phyloP scores from a whole-genome alignment of 2,888 invertebrate species.

The Pristionchus arcanus region DNA sequence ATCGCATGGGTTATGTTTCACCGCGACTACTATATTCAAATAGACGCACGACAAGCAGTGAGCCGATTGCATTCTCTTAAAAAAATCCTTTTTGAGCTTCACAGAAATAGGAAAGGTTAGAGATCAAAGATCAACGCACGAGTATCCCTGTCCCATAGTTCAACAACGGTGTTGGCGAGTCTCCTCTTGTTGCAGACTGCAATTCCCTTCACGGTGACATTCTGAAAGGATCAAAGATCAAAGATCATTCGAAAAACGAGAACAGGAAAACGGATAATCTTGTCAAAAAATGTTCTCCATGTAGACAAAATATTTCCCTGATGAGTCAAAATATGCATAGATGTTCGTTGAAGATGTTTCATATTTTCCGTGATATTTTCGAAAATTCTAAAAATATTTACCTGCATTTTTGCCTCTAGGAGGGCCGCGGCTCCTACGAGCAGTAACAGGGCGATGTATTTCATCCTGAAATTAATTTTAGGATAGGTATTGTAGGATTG shows the following conservation, averaged over 20 bases:
- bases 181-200: constrained; percentile 69
- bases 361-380: neutral
- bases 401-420: constrained; percentile 56
- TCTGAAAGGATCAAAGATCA: constrained; percentile 59
- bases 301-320: neutral
- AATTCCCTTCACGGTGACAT: constrained; percentile 68
- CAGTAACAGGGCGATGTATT: constrained; percentile 54
- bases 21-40: neutral
- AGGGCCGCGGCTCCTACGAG: constrained; percentile 56
- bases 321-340: neutral
- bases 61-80: neutral
- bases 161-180: constrained; percentile 64
- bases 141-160: constrained; percentile 69
- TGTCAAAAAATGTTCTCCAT: neutral
- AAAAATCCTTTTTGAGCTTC: neutral
- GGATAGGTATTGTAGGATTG: neutral
- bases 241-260: neutral
- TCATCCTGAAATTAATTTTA: constrained; percentile 46
- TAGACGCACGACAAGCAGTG: neutral
- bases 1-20: neutral
- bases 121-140: constrained; percentile 59
- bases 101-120: neutral
- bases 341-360: too few species aligned
- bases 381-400: neutral
- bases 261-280: neutral